These are phyloP conservation scores for Steinernema khuongi DNA, from an alignment of 1,140 invertebrate species.

Conservation along the genomic window DNA sequence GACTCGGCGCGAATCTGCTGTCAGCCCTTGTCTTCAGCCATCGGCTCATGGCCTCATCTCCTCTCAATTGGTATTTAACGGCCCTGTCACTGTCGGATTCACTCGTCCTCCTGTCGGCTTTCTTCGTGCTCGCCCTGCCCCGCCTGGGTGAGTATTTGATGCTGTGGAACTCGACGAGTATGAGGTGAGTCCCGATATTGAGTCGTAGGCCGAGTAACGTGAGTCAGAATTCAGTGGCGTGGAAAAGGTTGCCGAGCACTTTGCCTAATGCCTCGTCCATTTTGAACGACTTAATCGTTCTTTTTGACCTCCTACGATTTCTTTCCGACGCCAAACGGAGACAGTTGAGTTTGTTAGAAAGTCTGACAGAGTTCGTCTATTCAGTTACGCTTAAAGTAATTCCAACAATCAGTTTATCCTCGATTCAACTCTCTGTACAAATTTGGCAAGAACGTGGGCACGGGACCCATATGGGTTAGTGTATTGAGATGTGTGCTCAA, in stretches of 20 bases:
- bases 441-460: not conserved
- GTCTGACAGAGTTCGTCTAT: no score
- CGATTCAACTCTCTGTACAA: not conserved
- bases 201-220: no score
- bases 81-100: slow-evolving; percentile 46
- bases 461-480: not conserved
- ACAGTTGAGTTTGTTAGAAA: no score
- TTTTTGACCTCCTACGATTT: no score
- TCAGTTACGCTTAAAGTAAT: no score
- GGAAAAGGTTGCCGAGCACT: not conserved
- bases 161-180: slow-evolving; percentile 33
- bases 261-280: no score
- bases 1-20: slow-evolving; percentile 34
- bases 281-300: no score
- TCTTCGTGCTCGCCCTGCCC: slow-evolving; percentile 42
- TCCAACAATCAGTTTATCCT: not conserved
- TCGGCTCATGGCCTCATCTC: slow-evolving; percentile 35
- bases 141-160: slow-evolving; percentile 37
- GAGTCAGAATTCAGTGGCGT: no score
- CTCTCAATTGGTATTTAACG: slow-evolving; percentile 43
- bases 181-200: slow-evolving; percentile 24
- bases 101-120: slow-evolving; percentile 36
- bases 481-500: not conserved
- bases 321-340: not conserved
- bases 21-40: slow-evolving; percentile 39